Evolutionary conservation across 2,113 vertebrate species (phyloP).

Genomic region (Talpa occidentalis): DNA sequence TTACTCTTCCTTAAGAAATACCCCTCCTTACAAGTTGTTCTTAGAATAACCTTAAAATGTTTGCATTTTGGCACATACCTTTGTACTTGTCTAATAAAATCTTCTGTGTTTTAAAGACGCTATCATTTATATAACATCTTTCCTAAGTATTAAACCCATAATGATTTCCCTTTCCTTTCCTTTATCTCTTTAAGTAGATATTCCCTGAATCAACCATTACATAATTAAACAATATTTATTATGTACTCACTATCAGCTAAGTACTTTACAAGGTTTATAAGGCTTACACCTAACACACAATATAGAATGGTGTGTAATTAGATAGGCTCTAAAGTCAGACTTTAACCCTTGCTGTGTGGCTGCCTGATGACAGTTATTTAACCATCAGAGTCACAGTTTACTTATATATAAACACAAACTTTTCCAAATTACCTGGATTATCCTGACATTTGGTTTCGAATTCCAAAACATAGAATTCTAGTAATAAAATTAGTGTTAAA

Average conservation of each 20-base stretch:
- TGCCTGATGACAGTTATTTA: not conserved
- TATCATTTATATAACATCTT: not conserved
- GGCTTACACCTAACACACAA: not conserved
- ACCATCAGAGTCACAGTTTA: not conserved
- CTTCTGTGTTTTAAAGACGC: not conserved
- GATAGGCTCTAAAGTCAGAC: not conserved
- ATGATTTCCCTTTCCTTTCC: not conserved
- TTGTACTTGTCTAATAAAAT: not conserved
- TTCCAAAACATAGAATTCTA: not conserved
- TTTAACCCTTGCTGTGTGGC: not conserved
- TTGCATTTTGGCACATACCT: not conserved
- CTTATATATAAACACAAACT: not conserved
- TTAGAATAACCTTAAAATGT: not conserved
- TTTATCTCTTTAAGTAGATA: not conserved
- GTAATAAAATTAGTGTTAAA: not conserved
- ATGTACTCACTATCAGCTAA: not conserved
- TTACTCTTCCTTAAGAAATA: not conserved
- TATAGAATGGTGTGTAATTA: not conserved
- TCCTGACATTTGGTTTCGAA: not conserved
- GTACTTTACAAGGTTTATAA: not conserved
- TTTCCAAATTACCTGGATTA: not conserved
- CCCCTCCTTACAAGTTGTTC: not conserved
- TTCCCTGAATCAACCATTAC: not conserved
- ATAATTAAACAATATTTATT: not conserved
- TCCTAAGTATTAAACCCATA: not conserved